phyloP scores from a whole-genome alignment of 2,888 invertebrate genomes.

The Muscina levida region DNA sequence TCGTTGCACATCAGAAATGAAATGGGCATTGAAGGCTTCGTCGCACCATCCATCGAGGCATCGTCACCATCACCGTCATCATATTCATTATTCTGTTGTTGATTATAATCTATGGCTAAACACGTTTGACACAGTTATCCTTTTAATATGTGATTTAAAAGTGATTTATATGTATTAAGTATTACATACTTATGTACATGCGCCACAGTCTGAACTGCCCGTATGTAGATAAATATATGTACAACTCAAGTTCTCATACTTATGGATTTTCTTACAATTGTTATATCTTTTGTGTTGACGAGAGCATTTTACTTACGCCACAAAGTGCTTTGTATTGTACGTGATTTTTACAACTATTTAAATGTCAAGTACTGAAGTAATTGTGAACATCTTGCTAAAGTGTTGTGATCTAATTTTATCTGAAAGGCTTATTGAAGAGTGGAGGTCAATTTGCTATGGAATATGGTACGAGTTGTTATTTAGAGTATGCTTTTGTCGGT shows the following conservation, averaged over 20 bases:
- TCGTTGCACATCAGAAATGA: too few relatives aligned
- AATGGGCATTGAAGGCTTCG: not conserved
- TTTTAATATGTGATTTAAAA: slow-evolving; percentile 48
- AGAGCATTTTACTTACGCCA: not conserved
- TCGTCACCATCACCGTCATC: not conserved
- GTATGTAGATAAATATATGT: not conserved
- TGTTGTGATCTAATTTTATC: slow-evolving; percentile 33
- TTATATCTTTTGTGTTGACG: not conserved
- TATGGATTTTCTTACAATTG: slow-evolving; percentile 2
- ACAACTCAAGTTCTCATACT: not conserved
- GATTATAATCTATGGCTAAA: slow-evolving; percentile 56
- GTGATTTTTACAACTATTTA: slow-evolving; percentile 44
- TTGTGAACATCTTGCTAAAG: slow-evolving; percentile 24
- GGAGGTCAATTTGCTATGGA: slow-evolving; percentile 1
- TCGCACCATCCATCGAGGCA: slow-evolving; percentile 31
- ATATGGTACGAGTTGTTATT: not conserved
- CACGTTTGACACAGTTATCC: slow-evolving; percentile 64
- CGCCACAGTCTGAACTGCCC: not conserved
- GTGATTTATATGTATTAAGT: slow-evolving; percentile 36
- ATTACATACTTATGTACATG: not conserved
- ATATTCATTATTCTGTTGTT: slow-evolving; percentile 17
- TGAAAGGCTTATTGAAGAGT: slow-evolving; percentile 3
- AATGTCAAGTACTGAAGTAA: slow-evolving; percentile 55
- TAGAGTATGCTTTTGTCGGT: too few relatives aligned
- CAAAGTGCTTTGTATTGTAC: slow-evolving; percentile 36